These are phyloP conservation scores for Delichon dasypus DNA, from an alignment of 2,797 vertebrate species.

Conservation along the genomic window DNA sequence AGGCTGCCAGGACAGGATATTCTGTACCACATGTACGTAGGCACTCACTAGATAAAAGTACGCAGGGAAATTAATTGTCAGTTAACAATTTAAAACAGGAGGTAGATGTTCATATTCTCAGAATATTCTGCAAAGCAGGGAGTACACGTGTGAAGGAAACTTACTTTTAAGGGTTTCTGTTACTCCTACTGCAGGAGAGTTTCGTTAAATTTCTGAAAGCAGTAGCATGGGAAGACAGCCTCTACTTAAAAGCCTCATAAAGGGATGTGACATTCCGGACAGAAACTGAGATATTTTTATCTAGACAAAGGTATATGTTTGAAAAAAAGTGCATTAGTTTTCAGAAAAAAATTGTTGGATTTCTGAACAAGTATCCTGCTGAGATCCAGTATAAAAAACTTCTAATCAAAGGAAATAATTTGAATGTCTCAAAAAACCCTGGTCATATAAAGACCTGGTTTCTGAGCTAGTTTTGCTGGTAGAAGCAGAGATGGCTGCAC, in stretches of 20 bases:
- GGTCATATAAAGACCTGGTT: background rate
- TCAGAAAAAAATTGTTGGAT: background rate
- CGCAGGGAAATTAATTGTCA: background rate
- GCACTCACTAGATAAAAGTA: background rate
- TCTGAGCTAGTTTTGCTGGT: background rate
- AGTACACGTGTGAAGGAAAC: background rate
- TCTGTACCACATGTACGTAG: background rate
- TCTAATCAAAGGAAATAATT: background rate
- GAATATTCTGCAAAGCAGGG: background rate
- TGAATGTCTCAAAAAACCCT: background rate
- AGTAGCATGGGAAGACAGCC: background rate
- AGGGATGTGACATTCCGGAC: background rate
- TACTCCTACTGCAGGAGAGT: background rate
- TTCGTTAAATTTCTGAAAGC: background rate
- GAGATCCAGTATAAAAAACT: background rate
- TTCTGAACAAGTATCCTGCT: background rate
- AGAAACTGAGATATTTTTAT: slow-evolving; percentile 18
- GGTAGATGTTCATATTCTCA: background rate
- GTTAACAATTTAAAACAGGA: background rate
- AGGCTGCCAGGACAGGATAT: background rate
- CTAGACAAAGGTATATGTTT: background rate
- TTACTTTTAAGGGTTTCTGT: background rate
- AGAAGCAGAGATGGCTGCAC: background rate
- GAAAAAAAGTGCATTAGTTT: background rate
- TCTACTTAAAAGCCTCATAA: background rate